phyloP scores from a whole-genome alignment of 2,888 invertebrate genomes.

The Antheraea yamamai region DNA sequence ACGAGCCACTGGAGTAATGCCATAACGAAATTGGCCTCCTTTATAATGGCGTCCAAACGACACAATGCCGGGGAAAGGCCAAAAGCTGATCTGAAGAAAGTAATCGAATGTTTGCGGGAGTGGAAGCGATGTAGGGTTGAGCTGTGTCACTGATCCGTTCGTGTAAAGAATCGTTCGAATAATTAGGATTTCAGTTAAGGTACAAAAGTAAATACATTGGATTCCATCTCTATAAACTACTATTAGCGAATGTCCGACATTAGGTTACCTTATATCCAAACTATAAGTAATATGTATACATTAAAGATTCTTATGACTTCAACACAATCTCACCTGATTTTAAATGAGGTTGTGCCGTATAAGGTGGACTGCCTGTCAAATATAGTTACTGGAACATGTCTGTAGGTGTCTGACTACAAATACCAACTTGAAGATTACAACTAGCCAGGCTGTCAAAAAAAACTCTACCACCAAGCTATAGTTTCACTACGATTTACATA shows the following conservation, averaged over 20 bases:
- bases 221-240: not conserved
- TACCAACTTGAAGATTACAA: too few species aligned
- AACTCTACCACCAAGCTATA: too few species aligned
- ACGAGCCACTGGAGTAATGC: constrained; percentile 10
- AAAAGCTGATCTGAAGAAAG: constrained; percentile 17
- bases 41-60: constrained; percentile 20
- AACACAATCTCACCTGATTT: too few species aligned
- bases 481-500: too few species aligned
- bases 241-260: not conserved
- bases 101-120: constrained; percentile 24
- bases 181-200: not conserved
- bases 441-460: too few species aligned
- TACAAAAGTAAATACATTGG: not conserved
- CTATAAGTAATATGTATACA: too few species aligned
- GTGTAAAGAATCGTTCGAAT: not conserved
- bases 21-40: constrained; percentile 16
- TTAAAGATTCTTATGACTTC: too few species aligned
- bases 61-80: constrained; percentile 19
- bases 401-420: too few species aligned
- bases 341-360: too few species aligned
- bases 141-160: not conserved
- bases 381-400: too few species aligned
- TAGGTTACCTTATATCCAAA: too few species aligned
- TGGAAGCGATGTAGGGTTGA: constrained; percentile 3
- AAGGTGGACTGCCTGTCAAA: too few species aligned